A percentile compares a stretch with the other conserved stretches of the same genome.
Conservation (phyloP, 2,888 invertebrate species). For the Oscheius myriophilus region DNA sequence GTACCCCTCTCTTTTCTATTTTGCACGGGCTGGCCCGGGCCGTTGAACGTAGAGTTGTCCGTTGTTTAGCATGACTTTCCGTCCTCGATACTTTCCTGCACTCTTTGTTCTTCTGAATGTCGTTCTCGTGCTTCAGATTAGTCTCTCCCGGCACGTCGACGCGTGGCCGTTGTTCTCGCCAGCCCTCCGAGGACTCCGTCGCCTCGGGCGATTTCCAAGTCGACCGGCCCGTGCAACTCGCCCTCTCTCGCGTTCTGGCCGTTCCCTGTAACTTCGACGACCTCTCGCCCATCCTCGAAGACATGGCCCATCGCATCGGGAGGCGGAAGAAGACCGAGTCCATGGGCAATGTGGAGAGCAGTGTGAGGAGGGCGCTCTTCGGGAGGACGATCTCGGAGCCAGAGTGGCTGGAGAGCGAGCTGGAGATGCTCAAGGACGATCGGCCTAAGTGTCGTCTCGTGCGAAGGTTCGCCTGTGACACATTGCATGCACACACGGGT, state of each 20-base stretch:
- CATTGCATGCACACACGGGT: neutral
- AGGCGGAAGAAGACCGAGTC: constrained; percentile 15
- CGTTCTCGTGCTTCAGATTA: constrained; percentile 18
- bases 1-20: constrained; percentile 36
- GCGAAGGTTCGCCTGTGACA: constrained; percentile 23
- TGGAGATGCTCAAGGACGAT: constrained; percentile 4
- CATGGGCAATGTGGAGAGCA: neutral
- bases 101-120: constrained; percentile 15
- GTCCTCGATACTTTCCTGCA: neutral
- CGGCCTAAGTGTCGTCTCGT: constrained; percentile 20
- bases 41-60: neutral
- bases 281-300: constrained; percentile 36
- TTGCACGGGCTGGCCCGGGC: neutral
- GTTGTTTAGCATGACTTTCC: neutral
- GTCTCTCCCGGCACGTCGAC: constrained; percentile 8
- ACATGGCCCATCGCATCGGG: constrained; percentile 16
- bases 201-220: neutral
- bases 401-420: constrained; percentile 9
- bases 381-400: constrained; percentile 21
- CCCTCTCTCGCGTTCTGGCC: constrained; percentile 10
- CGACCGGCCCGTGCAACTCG: constrained; percentile 17
- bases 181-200: constrained; percentile 6
- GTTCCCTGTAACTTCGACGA: constrained; percentile 29
- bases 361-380: constrained; percentile 13
- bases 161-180: constrained; percentile 5